Evolutionary conservation across 2,797 vertebrate genomes (phyloP), one percentile per base, ranked within the genome.

Genomic region (Argentina silus): DNA sequence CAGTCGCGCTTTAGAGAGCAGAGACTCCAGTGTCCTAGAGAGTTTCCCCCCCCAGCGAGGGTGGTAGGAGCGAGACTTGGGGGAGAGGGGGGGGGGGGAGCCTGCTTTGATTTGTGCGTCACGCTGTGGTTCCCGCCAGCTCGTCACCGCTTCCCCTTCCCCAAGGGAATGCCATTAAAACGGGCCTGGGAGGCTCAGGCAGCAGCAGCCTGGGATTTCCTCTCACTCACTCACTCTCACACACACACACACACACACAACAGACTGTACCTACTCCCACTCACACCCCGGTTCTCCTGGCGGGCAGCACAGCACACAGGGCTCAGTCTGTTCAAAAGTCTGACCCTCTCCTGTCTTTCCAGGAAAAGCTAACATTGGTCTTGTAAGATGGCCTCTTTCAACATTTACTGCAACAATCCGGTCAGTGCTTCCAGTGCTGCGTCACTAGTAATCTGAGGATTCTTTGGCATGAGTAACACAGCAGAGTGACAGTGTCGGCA

Each of bases 121-220:
- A 89, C 82, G 90, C 90, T 80, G 88, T 67, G 42, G 78, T 90
- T 90, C 89, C 88, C 84, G 81, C 88, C 86, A 89, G 78, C 86
- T 70, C 82, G 80, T 90, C 91, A 89, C 85, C 80, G 86, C 75
- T 75, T 69, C 74, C 61, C 77, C 81, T 83, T 84, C 86, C 83
- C 85, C 84, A 70, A 36, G 88, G 89, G 89, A 89, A 89, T 84
- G 78, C 83, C 81, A 61, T 85, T 85, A 88, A 86, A 87, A 85
- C 47, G 57, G 55, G 27, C 27, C 48, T 42, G 1, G 21, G 71
- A 45, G 67, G 69, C 7, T 17, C 55, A 65, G 43, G 43, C 14
- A 45, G 62, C 70, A 73, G 3, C 27, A 73, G 76, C 60, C 45
- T 70, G 73, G 76, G 81, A 73, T 83, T 75, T 78, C 70, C 81